Evolutionary conservation across 1,140 invertebrate genomes (phyloP), one percentile per base, ranked within the genome.

Genomic region (Galleria mellonella): DNA sequence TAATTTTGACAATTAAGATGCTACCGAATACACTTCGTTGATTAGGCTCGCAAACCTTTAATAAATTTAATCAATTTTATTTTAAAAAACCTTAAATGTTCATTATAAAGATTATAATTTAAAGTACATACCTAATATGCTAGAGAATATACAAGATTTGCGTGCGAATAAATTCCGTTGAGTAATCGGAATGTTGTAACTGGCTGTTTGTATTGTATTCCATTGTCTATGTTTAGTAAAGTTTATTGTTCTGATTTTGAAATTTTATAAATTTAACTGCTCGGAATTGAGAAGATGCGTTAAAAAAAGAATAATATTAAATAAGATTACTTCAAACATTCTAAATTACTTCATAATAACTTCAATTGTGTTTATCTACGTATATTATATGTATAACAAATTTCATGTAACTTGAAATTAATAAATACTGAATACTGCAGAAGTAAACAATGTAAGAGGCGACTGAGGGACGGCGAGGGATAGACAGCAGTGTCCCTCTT

Each of bases 131-230:
- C 15, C 10, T 11, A 10, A 10, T 11, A 38, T 35, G 9, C 32
- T 14, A 38, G 11, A 10, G 35, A 46, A 37, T 38, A 38, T 27
- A n/a, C n/a, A 15, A 46, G 33, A 53, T 56, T 56, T 57, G 55
- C 63, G 67, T 67, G 63, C 55, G 63, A 71, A 64, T 51, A 60
- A 55, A 49, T 31, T 23, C 17, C 47, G 55, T 71, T 64, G 39
- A 41, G 67, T 50, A 71, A 71, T 35, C 17, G 10, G 41, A 10
- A 46, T 70, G 43, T 59, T 58, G 65, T 55, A 69, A 68, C 46
- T 39, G 56, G 51, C 47, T 56, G 60, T 62, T 64, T 59, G 66
- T 51, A 65, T 65, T 59, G 55, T 62, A 32, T 49, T 44, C 50
- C 36, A 60, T 60, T 64, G 51, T 64, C 52, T 59, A 40, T 52